Evolutionary conservation across 2,113 vertebrate genomes (phyloP), one percentile per base, ranked within the genome.

Genomic region (Herpailurus yagouaroundi): DNA sequence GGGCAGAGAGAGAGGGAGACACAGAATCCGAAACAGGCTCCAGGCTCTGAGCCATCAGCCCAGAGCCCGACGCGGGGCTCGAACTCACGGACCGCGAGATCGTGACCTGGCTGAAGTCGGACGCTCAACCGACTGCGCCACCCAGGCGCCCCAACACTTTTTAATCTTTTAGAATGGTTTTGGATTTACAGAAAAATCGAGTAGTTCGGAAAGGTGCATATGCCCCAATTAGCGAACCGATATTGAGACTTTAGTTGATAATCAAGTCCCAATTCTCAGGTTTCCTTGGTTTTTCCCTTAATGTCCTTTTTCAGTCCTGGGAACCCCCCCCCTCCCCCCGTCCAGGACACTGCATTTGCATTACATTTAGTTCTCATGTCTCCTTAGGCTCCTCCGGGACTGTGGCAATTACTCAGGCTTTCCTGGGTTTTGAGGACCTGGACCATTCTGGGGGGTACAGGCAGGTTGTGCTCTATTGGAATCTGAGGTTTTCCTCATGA

Each of bases 301-400:
- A n/a, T n/a, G 71, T 63, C 60, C 15, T 13, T 52, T 77, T 69
- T 50, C 38, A 41, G 69, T 48, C 79, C 77, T 15, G 3, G 64
- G 64, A 36, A 5, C 33, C 41, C 41, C n/a, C n/a, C n/a, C n/a
- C n/a, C n/a, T n/a, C n/a, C n/a, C n/a, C 45, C 48, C 9, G 0
- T 41, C 50, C 13, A 77, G 69, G 38, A 23, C 68, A 27, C 23
- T 13, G 0, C 7, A 1, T 38, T 0, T 9, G 0, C 7, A 1
- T 38, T 0, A 33, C 19, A 5, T 16, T 19, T 11, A 25, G 38
- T 85, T 25, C 0, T 57, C 84, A 3, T 0, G 0, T 41, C 33
- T 50, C 69, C 36, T 57, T 6, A 55, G 31, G 31, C 36, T 31
- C 9, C 33, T 33, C 23, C 31, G 18, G 7, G 5, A 21, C 76